These are phyloP conservation scores for Chloroceryle inda DNA, from an alignment of 2,797 vertebrate species.

Conservation along the genomic window DNA sequence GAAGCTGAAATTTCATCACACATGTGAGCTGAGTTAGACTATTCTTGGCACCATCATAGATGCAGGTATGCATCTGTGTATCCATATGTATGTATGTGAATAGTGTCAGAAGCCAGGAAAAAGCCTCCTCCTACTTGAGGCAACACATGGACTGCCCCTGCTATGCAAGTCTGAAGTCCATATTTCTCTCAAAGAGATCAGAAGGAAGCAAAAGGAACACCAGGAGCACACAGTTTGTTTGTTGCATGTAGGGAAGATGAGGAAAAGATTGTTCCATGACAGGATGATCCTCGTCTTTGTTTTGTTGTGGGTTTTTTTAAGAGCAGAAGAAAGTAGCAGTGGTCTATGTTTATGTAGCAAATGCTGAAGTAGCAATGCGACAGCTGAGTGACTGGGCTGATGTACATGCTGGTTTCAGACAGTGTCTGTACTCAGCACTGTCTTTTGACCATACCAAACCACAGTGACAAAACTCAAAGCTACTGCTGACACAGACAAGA, in stretches of 20 bases:
- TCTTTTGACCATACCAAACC: background rate
- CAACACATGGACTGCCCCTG: background rate
- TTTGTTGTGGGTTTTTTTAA: background rate
- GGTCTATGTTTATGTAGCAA: background rate
- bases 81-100: background rate
- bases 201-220: background rate
- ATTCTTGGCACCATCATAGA: background rate
- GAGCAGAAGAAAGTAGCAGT: background rate
- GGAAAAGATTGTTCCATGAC: background rate
- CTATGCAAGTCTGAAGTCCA: background rate
- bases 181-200: background rate
- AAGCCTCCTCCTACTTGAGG: background rate
- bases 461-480: background rate
- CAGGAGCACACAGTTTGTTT: background rate
- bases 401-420: background rate
- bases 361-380: background rate
- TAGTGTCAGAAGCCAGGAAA: background rate
- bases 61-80: background rate
- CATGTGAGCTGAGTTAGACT: background rate
- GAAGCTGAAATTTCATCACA: background rate
- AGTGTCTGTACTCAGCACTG: background rate
- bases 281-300: background rate
- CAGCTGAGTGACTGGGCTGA: background rate
- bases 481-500: background rate
- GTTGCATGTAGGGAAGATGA: background rate